Evolutionary conservation across 1,140 invertebrate genomes (phyloP).

Genomic region (Andrena cerasifolii): DNA sequence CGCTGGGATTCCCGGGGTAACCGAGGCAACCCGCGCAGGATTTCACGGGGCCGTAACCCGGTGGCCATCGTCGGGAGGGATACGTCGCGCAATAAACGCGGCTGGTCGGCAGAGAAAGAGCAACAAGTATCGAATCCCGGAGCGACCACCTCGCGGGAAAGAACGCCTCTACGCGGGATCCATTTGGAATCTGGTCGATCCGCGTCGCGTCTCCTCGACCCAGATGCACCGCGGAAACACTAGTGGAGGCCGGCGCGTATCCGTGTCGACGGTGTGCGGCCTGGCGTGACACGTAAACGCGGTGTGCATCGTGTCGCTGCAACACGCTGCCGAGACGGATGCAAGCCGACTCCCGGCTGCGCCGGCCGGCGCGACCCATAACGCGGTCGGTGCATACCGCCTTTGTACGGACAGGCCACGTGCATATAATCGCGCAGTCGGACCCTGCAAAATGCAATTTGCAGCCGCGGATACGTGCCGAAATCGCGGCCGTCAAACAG

Average conservation of each 20-base stretch:
- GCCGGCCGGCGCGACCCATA: constrained; percentile 36
- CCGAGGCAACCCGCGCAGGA: neutral
- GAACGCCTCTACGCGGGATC: neutral
- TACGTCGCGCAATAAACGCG: constrained; percentile 11
- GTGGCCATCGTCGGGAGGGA: neutral
- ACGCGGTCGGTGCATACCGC: constrained; percentile 54
- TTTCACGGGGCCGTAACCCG: neutral
- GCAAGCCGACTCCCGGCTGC: constrained; percentile 28
- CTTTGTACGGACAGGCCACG: constrained; percentile 45
- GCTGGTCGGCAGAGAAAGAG: neutral
- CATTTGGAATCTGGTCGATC: constrained; percentile 7
- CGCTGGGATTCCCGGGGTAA: neutral
- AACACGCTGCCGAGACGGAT: constrained; percentile 36
- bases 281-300: constrained; percentile 14
- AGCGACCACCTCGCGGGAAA: constrained; percentile 8
- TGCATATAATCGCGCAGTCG: constrained; percentile 53
- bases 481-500: constrained; percentile 56
- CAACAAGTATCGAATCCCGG: constrained; percentile 49
- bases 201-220: too few species aligned
- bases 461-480: constrained; percentile 50
- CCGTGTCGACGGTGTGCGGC: neutral
- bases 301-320: neutral
- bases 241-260: neutral
- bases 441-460: constrained; percentile 59
- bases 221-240: neutral